These are phyloP conservation scores for Saccostrea cuccullata DNA, from an alignment of 1,140 invertebrate species.

Conservation along the genomic window DNA sequence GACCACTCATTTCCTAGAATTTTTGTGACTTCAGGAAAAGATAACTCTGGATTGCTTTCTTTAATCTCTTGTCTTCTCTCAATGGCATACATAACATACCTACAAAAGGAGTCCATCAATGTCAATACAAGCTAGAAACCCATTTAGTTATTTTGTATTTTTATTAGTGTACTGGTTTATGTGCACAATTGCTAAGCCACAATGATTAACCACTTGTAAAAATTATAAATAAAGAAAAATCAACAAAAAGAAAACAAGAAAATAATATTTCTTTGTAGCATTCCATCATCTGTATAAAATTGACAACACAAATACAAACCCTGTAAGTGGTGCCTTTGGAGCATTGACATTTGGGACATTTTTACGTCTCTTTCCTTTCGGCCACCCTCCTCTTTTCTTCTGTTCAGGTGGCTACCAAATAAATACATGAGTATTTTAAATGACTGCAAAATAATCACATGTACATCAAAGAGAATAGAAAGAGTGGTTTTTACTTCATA, in stretches of 20 bases:
- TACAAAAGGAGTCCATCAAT: conserved; percentile 44
- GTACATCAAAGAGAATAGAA: too few relatives aligned
- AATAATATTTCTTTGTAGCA: too few relatives aligned
- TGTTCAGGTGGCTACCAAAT: conserved; percentile 51
- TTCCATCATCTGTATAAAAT: too few relatives aligned
- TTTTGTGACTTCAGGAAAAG: conserved; percentile 81
- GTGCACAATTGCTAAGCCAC: too few relatives aligned
- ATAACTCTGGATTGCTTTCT: conserved; percentile 75
- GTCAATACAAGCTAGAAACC: too few relatives aligned
- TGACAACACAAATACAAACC: conserved; percentile 55
- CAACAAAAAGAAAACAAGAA: too few relatives aligned
- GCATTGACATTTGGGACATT: conserved; percentile 79
- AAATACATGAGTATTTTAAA: neutral
- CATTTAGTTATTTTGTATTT: too few relatives aligned
- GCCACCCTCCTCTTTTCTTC: conserved; percentile 83
- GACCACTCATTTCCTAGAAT: conserved; percentile 83
- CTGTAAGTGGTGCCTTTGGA: conserved; percentile 82
- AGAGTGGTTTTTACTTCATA: neutral
- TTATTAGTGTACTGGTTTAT: too few relatives aligned
- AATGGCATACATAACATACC: conserved; percentile 82
- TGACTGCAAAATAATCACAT: too few relatives aligned
- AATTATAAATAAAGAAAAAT: too few relatives aligned
- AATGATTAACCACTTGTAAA: too few relatives aligned
- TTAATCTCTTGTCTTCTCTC: conserved; percentile 81
- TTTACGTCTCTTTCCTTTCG: conserved; percentile 83